Percentiles rank a stretch among this genome's conserved stretches.
Conservation (phyloP, 2,888 invertebrate genomes). For the Ceramica pisi region DNA sequence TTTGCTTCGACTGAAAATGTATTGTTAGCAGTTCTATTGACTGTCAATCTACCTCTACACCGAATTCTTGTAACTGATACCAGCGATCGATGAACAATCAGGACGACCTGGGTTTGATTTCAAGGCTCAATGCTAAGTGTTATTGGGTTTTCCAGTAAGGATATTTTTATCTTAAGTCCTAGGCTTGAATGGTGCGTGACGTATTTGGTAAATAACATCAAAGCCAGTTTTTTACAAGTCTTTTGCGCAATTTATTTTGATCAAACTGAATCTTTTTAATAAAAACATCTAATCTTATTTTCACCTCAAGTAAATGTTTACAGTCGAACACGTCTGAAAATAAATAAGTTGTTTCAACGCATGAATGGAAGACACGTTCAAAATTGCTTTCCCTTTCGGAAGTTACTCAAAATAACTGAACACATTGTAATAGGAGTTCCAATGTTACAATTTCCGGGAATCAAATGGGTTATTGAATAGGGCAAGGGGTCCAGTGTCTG, state of each 20-base stretch:
- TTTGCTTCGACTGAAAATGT: constrained; percentile 7
- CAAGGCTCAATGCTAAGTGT: background rate
- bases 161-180: background rate
- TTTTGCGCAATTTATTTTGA: constrained; percentile 4
- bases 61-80: background rate
- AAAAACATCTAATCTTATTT: constrained; percentile 12
- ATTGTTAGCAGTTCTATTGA: constrained; percentile 20
- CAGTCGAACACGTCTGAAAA: constrained; percentile 18
- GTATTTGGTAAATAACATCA: constrained; percentile 10
- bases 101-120: background rate
- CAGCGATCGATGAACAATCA: background rate
- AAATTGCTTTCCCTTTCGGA: constrained; percentile 22
- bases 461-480: constrained; percentile 64
- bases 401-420: constrained; percentile 53
- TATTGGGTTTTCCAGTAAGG: background rate
- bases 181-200: background rate
- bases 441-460: constrained; percentile 60
- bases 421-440: constrained; percentile 49
- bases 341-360: constrained; percentile 37
- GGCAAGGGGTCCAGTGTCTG: constrained; percentile 38
- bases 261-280: constrained; percentile 11
- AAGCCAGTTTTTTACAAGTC: background rate
- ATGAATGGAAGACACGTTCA: constrained; percentile 14
- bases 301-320: constrained; percentile 18
- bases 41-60: background rate